phyloP scores from a whole-genome alignment of 2,888 invertebrate genomes.

The Cyclophora punctaria region DNA sequence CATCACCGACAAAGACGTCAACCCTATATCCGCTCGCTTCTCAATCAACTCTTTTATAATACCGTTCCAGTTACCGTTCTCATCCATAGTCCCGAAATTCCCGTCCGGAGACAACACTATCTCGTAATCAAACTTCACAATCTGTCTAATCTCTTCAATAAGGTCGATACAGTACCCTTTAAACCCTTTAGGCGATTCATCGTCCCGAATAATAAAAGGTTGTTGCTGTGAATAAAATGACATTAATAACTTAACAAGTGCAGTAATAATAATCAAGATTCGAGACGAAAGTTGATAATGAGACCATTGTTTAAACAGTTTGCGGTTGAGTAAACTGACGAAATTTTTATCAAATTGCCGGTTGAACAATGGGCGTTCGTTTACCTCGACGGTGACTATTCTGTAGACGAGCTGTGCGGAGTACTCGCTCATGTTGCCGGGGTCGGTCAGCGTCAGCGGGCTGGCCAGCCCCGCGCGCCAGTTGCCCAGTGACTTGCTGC shows the following conservation, averaged over 20 bases:
- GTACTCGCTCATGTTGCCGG: slow-evolving; percentile 81
- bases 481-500: slow-evolving; percentile 80
- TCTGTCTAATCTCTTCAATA: slow-evolving; percentile 88
- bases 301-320: slow-evolving; percentile 49
- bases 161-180: slow-evolving; percentile 96
- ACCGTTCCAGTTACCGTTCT: slow-evolving; percentile 89
- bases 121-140: slow-evolving; percentile 93
- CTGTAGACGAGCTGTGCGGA: slow-evolving; percentile 90
- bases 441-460: slow-evolving; percentile 78
- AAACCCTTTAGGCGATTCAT: slow-evolving; percentile 78
- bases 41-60: slow-evolving; percentile 87
- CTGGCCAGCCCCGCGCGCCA: slow-evolving; percentile 86
- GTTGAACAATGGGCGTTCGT: slow-evolving; percentile 32
- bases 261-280: slow-evolving; percentile 20
- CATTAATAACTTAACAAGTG: slow-evolving; percentile 1
- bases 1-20: slow-evolving; percentile 97
- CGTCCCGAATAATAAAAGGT: slow-evolving; percentile 86
- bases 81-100: slow-evolving; percentile 92
- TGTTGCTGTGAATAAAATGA: slow-evolving; percentile 75
- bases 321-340: slow-evolving; percentile 42
- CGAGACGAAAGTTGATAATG: slow-evolving; percentile 27
- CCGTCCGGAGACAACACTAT: slow-evolving; percentile 87
- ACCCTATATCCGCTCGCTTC: slow-evolving; percentile 93
- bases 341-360: slow-evolving; percentile 45
- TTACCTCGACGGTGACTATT: slow-evolving; percentile 85